phyloP scores from a whole-genome alignment of 2,888 invertebrate genomes.

The Amblyjoppa fuscipennis region DNA sequence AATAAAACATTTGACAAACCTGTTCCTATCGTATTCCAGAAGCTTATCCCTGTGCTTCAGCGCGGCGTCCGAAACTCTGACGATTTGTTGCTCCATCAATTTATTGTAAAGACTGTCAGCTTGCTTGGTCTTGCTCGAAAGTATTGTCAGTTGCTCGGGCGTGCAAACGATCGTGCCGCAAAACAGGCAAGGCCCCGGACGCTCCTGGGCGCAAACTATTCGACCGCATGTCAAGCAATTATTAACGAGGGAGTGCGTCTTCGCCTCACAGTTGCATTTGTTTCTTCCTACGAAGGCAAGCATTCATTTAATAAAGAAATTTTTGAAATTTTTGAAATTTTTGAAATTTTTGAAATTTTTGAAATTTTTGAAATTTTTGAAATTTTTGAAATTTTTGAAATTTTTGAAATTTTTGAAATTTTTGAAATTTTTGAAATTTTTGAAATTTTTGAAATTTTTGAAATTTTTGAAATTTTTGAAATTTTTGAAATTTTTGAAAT shows the following conservation, averaged over 20 bases:
- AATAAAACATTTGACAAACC: slow-evolving; percentile 85
- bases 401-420: too few species aligned
- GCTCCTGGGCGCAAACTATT: slow-evolving; percentile 98
- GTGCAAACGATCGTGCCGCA: slow-evolving; percentile 95
- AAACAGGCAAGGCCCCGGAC: slow-evolving; percentile 97
- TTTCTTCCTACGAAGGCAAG: slow-evolving; percentile 89
- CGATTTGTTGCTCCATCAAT: slow-evolving; percentile 87
- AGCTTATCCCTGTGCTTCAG: slow-evolving; percentile 92
- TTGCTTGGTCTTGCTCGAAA: slow-evolving; percentile 89
- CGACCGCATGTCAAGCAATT: slow-evolving; percentile 98
- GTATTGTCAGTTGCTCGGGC: slow-evolving; percentile 89
- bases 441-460: too few species aligned
- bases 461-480: too few species aligned
- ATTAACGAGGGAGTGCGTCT: slow-evolving; percentile 94
- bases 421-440: too few species aligned
- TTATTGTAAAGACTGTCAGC: slow-evolving; percentile 89
- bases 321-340: too few species aligned
- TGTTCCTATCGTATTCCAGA: slow-evolving; percentile 93
- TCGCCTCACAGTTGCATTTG: slow-evolving; percentile 96
- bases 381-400: too few species aligned
- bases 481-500: too few species aligned
- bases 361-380: too few species aligned
- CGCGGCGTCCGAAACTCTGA: slow-evolving; percentile 89
- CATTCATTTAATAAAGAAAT: background rate
- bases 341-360: too few species aligned